Base-by-base conservation (phyloP, 2,888 invertebrate species). In the Stictocephala bisonia region DNA sequence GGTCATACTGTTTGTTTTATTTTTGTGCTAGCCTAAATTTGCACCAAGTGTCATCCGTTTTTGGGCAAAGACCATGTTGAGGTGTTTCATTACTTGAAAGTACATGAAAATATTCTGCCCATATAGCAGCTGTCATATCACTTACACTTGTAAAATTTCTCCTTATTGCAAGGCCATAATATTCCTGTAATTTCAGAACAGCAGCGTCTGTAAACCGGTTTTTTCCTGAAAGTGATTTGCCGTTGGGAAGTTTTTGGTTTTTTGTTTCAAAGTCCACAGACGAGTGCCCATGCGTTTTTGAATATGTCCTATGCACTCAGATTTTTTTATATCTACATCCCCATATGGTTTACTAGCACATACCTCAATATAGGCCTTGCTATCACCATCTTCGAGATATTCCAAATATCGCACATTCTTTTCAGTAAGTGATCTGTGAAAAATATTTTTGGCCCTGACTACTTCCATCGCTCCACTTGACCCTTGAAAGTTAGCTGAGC, bases 291-390 rank as follows among this genome's bases (percentile, higher is more conserved):
- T n/a, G n/a, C n/a, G n/a, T n/a, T n/a, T n/a, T n/a, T n/a, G n/a
- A n/a, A n/a, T n/a, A n/a, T n/a, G n/a, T 11, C 60, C 60, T 13
- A 31, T 15, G 31, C 66, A 66, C 24, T 66, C 67, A 13, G 15
- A 35, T 26, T 67, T 67, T 15, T 31, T 24, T 22, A 67, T 67
- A 4, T 41, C 22, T 13, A 56, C 9, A 26, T 56, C 56, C 13
- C 67, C 67, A 67, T 67, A 67, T 22, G 67, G 67, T 26, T 67
- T 29, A 24, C 9, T 26, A n/a, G 41, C 67, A 44, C 67, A 31
- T 27, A 67, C 48, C 24, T 41, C 40, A 13, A 44, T 67, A 22
- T 44, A 67, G 29, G 67, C 67, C 24, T 67, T 67, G 6, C 44
- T 20, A 20, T 44, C 67, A 1, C 67, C 67, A 22, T 44, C 67